phyloP scores from a whole-genome alignment of 2,113 vertebrate genomes.

The Pantherophis guttatus region DNA sequence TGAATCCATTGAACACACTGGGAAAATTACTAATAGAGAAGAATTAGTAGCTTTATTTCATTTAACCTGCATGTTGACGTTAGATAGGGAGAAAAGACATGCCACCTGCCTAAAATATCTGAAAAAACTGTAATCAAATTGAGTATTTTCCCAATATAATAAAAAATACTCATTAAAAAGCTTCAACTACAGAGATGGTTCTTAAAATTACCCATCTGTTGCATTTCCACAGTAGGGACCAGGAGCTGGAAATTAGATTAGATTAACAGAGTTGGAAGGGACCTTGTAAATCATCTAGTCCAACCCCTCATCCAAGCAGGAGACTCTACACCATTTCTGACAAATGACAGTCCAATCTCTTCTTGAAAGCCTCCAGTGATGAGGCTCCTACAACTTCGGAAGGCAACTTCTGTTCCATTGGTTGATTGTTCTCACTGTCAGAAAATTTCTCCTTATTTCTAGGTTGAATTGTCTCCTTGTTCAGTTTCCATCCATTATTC shows the following conservation, averaged over 20 bases:
- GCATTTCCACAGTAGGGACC: background rate
- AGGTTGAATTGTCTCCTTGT: no score
- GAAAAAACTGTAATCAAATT: background rate
- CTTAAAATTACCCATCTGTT: background rate
- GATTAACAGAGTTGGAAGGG: no score
- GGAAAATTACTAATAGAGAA: background rate
- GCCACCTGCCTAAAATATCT: background rate
- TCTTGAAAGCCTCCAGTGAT: no score
- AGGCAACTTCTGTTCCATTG: no score
- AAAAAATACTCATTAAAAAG: background rate
- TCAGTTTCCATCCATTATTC: no score
- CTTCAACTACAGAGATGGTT: background rate
- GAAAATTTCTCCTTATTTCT: no score
- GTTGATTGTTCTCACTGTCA: no score
- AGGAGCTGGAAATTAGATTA: background rate
- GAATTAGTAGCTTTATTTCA: background rate
- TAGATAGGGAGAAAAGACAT: background rate
- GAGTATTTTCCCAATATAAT: background rate
- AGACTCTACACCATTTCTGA: no score
- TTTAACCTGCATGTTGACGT: background rate
- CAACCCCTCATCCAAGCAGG: no score
- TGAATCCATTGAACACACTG: background rate
- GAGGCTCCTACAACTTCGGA: no score
- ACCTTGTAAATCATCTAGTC: no score
- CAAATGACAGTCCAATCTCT: no score